phyloP scores from a whole-genome alignment of 2,113 vertebrate species.

The Boulengeromyrus knoepffleri region DNA sequence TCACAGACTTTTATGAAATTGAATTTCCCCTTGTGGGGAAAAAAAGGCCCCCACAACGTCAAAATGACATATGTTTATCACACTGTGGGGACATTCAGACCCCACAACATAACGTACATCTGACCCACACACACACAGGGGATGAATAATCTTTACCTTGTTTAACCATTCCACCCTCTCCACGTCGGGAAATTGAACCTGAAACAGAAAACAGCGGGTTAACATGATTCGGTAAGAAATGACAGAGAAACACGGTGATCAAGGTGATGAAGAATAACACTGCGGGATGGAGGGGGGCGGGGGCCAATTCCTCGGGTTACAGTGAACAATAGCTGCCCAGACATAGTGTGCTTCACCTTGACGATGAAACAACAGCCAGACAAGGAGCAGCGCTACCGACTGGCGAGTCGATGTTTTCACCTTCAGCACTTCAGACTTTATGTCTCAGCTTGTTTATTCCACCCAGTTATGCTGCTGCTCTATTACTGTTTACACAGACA shows the following conservation, averaged over 20 bases:
- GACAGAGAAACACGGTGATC: background rate
- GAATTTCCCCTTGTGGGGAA: too few species aligned
- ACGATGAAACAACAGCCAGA: background rate
- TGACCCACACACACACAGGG: background rate
- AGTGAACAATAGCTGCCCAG: background rate
- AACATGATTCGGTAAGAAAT: background rate
- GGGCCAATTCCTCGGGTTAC: background rate
- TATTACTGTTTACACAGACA: too few species aligned
- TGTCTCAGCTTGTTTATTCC: background rate
- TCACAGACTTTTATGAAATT: too few species aligned
- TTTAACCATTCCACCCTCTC: slow-evolving; percentile 97
- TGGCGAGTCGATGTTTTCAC: background rate
- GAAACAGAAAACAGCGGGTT: slow-evolving; percentile 29
- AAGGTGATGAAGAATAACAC: background rate
- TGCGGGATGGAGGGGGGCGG: background rate
- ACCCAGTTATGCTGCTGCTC: too few species aligned
- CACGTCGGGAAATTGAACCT: slow-evolving; percentile 95
- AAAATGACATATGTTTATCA: background rate
- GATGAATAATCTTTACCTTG: slow-evolving; percentile 69
- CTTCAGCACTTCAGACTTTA: background rate
- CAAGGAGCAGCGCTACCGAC: background rate
- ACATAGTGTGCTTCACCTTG: background rate
- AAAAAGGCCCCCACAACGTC: too few species aligned
- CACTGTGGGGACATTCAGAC: too few species aligned
- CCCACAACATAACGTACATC: too few species aligned